These are phyloP conservation scores for Cheilosia scutellata DNA, from an alignment of 2,888 invertebrate genomes.

Conservation along the genomic window DNA sequence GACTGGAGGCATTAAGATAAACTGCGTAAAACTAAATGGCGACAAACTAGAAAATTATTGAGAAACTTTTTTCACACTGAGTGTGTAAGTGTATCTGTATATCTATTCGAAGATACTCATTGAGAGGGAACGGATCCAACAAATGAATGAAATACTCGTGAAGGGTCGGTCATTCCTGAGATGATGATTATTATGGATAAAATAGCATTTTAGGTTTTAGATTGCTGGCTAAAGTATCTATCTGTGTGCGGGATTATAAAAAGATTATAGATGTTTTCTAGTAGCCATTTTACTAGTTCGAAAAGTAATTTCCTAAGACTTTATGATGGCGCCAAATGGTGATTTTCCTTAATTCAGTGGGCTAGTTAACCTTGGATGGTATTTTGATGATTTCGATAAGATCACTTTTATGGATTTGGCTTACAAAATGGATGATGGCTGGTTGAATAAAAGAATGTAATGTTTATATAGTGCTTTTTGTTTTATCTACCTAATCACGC, in stretches of 20 bases:
- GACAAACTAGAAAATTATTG: conserved; percentile 75
- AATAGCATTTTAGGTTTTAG: conserved; percentile 56
- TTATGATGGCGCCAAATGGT: conserved; percentile 75
- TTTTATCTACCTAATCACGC: not conserved
- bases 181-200: conserved; percentile 50
- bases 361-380: conserved; percentile 57
- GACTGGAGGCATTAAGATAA: conserved; percentile 57
- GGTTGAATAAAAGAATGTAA: not conserved
- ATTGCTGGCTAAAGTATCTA: conserved; percentile 37
- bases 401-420: not conserved
- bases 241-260: conserved; percentile 66
- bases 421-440: not conserved
- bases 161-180: conserved; percentile 41
- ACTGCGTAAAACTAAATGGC: conserved; percentile 67
- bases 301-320: conserved; percentile 60
- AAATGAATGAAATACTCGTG: conserved; percentile 16
- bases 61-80: conserved; percentile 68
- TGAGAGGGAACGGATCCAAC: not conserved
- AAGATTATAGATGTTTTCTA: conserved; percentile 73
- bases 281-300: conserved; percentile 62
- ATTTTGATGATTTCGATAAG: conserved; percentile 30
- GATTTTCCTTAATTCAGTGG: conserved; percentile 61
- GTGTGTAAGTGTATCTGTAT: not conserved
- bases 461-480: not conserved
- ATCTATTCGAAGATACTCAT: not conserved